A percentile compares a stretch with the other conserved stretches of the same genome.
phyloP scores from a whole-genome alignment of 2,797 vertebrate genomes.

The Lemur catta region DNA sequence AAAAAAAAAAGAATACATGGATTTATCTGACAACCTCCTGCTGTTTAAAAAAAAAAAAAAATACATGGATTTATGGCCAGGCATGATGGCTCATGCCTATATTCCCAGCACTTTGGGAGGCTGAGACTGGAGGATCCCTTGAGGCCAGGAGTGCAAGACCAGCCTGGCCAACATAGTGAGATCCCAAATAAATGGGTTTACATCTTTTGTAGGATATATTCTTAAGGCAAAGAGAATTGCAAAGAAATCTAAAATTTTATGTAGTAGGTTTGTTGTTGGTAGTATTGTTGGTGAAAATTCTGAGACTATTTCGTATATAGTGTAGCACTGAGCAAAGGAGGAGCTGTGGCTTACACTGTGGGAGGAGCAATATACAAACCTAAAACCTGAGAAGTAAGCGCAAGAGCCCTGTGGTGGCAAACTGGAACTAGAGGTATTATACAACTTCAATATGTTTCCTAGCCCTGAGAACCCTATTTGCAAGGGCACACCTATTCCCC shows the following conservation, averaged over 20 bases:
- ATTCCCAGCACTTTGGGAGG: too few species aligned
- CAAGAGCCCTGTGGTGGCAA: background rate
- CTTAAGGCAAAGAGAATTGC: background rate
- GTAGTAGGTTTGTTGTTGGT: background rate
- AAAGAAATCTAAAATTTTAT: background rate
- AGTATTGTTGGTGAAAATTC: background rate
- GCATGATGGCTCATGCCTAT: too few species aligned
- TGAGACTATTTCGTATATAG: background rate
- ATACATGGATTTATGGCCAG: too few species aligned
- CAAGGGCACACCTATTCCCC: background rate
- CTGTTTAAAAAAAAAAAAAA: too few species aligned
- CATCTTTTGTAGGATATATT: background rate
- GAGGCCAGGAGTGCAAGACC: too few species aligned
- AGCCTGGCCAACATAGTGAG: too few species aligned
- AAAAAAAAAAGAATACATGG: too few species aligned
- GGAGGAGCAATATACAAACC: background rate
- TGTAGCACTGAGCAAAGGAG: background rate
- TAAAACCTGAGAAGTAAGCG: background rate
- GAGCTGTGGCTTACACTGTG: background rate
- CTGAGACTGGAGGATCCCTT: too few species aligned
- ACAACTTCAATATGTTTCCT: background rate
- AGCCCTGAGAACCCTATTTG: background rate
- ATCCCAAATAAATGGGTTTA: too few species aligned
- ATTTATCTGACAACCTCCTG: too few species aligned
- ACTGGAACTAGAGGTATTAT: background rate